A percentile compares a stretch with the other conserved stretches of the same genome.
Conservation (phyloP, 2,113 vertebrate genomes). For the Tetrao urogallus region DNA sequence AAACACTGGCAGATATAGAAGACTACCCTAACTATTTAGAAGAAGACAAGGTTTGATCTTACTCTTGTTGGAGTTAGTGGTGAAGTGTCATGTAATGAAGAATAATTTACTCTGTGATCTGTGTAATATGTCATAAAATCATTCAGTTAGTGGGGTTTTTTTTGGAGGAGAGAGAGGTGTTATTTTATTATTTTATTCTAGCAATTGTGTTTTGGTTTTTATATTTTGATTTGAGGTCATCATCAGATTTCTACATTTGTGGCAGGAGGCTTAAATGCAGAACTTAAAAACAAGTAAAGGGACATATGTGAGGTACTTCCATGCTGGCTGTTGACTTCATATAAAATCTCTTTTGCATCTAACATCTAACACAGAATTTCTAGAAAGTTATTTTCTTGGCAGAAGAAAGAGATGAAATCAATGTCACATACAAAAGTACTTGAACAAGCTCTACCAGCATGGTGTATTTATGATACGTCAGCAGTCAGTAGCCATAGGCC, state of each 20-base stretch:
- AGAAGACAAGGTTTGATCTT: background rate
- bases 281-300: background rate
- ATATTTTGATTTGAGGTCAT: slow-evolving; percentile 7
- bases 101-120: slow-evolving; percentile 26
- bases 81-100: background rate
- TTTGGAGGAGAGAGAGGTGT: no score
- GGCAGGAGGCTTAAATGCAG: background rate
- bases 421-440: background rate
- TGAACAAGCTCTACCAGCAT: background rate
- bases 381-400: background rate
- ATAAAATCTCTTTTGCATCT: background rate
- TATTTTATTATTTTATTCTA: background rate
- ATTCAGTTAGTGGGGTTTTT: background rate
- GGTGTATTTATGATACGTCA: background rate
- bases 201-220: background rate
- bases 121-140: background rate
- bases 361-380: background rate
- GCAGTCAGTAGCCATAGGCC: background rate
- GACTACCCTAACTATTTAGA: background rate
- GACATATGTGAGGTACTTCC: background rate
- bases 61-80: background rate
- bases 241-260: background rate
- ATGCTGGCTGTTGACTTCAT: background rate
- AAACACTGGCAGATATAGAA: background rate
- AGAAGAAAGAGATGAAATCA: background rate